Conservation (phyloP, 2,113 vertebrate genomes). For the Albula glossodonta region DNA sequence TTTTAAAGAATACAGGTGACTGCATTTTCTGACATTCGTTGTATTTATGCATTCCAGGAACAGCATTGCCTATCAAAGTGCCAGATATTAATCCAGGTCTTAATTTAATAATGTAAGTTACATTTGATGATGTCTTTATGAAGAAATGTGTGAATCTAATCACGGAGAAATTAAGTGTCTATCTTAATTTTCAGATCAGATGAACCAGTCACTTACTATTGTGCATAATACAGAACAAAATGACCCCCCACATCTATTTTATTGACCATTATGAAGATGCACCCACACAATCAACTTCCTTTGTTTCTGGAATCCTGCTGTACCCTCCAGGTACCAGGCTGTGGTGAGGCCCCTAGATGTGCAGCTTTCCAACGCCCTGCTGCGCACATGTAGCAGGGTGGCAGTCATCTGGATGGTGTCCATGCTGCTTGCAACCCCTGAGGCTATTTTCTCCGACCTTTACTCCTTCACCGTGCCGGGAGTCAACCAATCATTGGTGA, state of each 20-base stretch:
- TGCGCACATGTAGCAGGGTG: slow-evolving; percentile 76
- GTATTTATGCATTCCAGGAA: no score
- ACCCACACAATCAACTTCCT: background rate
- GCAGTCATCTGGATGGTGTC: slow-evolving; percentile 71
- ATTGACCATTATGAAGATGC: background rate
- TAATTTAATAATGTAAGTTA: no score
- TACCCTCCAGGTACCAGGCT: slow-evolving; percentile 69
- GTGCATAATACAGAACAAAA: background rate
- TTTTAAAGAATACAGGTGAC: no score
- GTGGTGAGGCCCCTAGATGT: slow-evolving; percentile 76
- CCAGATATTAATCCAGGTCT: no score
- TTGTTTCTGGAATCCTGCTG: background rate
- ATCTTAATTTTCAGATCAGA: background rate
- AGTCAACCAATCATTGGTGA: slow-evolving; percentile 69
- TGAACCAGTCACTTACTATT: background rate
- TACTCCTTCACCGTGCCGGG: slow-evolving; percentile 67
- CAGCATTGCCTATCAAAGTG: no score
- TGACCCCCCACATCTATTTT: no score
- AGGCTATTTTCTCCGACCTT: slow-evolving; percentile 76
- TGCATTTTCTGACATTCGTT: no score
- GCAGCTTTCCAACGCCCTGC: slow-evolving; percentile 67
- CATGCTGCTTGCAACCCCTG: slow-evolving; percentile 74
- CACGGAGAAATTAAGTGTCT: no score
- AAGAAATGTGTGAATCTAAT: no score
- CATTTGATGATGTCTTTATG: no score